Evolutionary conservation across 2,113 vertebrate genomes (phyloP).

Genomic region (Heterochromis multidens): DNA sequence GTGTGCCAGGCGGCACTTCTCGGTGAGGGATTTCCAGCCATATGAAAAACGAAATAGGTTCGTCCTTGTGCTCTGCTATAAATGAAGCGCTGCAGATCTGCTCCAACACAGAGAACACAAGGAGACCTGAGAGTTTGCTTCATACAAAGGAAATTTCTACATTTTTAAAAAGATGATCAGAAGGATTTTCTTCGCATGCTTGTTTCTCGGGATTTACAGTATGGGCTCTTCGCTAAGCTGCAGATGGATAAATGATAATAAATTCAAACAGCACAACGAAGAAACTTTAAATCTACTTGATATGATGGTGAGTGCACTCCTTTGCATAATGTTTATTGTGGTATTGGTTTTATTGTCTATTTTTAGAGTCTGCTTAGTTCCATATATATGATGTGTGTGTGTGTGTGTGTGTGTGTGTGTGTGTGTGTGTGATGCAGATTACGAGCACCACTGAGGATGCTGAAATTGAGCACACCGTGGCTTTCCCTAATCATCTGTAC

Average conservation of each 20-base stretch:
- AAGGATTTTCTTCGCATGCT: neutral
- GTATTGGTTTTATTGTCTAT: neutral
- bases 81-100: neutral
- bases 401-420: neutral
- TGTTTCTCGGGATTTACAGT: slow-evolving; percentile 37
- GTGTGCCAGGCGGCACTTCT: too few relatives aligned
- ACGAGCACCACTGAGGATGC: slow-evolving; percentile 2
- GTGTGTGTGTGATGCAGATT: slow-evolving; percentile 6
- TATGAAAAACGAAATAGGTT: neutral
- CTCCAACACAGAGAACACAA: neutral
- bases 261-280: slow-evolving; percentile 39
- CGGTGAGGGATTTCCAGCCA: too few relatives aligned
- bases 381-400: neutral
- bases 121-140: fast-evolving
- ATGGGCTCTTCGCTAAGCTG: slow-evolving; percentile 43
- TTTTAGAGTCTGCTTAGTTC: fast-evolving
- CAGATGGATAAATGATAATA: slow-evolving; percentile 56
- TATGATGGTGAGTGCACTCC: slow-evolving; percentile 46
- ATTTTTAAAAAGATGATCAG: slow-evolving; percentile 29
- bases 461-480: neutral
- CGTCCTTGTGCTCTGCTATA: neutral
- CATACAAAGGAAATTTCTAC: fast-evolving
- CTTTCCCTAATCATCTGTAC: slow-evolving; percentile 46
- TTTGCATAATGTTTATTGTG: neutral
- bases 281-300: slow-evolving; percentile 22